Conservation (phyloP, 1,140 invertebrate species). For the Liolophura sinensis region DNA sequence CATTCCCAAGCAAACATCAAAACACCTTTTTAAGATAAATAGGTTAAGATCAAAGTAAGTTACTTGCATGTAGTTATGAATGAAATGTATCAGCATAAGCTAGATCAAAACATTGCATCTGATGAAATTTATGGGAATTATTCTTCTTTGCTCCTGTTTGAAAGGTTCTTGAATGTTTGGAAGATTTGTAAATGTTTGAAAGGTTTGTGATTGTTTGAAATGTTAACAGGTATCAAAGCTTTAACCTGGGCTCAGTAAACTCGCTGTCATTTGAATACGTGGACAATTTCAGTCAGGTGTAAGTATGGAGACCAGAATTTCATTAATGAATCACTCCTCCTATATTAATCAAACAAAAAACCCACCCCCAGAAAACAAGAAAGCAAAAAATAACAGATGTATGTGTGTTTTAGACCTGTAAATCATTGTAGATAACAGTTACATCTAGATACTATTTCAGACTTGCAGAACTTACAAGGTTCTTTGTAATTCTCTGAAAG, state of each 20-base stretch:
- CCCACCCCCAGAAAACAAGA: not conserved
- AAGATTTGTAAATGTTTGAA: constrained; percentile 2
- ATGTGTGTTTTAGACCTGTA: too few species aligned
- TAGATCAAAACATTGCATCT: not conserved
- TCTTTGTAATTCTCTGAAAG: too few species aligned
- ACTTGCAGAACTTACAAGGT: too few species aligned
- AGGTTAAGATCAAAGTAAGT: too few species aligned
- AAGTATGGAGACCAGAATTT: constrained; percentile 24
- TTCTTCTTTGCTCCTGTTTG: not conserved
- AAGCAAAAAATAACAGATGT: too few species aligned
- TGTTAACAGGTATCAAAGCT: constrained; percentile 49
- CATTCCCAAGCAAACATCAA: not conserved
- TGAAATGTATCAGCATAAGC: too few species aligned
- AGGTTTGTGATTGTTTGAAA: constrained; percentile 6
- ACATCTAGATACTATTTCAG: too few species aligned
- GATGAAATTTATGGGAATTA: not conserved
- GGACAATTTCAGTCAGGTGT: constrained; percentile 44
- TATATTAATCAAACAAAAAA: not conserved
- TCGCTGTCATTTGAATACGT: constrained; percentile 50
- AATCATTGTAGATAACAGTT: too few species aligned
- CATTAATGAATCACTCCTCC: not conserved
- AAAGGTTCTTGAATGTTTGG: not conserved
- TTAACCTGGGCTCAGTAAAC: constrained; percentile 51
- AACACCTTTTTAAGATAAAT: not conserved
- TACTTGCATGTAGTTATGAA: too few species aligned